A percentile compares a stretch with the other conserved stretches of the same genome.
These are phyloP conservation scores for Brachynemurus nebulosus DNA, from an alignment of 2,888 invertebrate genomes.

Conservation along the genomic window DNA sequence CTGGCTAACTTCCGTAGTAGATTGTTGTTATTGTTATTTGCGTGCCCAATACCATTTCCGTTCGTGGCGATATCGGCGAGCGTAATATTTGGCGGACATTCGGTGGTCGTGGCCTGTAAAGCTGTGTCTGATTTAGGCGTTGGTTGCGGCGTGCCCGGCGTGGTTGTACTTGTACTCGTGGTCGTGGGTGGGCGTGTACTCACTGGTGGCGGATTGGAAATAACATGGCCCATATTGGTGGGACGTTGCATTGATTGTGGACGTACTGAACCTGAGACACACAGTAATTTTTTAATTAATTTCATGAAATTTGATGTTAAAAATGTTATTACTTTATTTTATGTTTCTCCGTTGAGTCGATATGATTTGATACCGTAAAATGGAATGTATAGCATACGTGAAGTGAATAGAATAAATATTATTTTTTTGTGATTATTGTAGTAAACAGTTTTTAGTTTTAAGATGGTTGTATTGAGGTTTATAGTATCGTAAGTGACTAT, in stretches of 20 bases:
- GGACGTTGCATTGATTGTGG: slow-evolving; percentile 58
- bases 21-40: slow-evolving; percentile 40
- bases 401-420: no score
- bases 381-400: no score
- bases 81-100: slow-evolving; percentile 56
- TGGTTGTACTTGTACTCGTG: slow-evolving; percentile 26
- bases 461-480: no score
- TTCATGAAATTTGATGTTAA: no score
- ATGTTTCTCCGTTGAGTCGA: no score
- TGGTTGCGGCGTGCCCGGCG: slow-evolving; percentile 33
- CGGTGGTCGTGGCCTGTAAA: slow-evolving; percentile 45
- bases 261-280: slow-evolving; percentile 51
- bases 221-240: slow-evolving; percentile 42
- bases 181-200: slow-evolving; percentile 27
- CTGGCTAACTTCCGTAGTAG: slow-evolving; percentile 62
- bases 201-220: slow-evolving; percentile 35
- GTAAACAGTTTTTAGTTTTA: no score
- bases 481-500: no score
- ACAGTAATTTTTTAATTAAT: no score
- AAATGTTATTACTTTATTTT: no score
- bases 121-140: slow-evolving; percentile 37
- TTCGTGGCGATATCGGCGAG: slow-evolving; percentile 32
- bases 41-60: slow-evolving; percentile 26
- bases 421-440: no score
- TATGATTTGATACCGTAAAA: no score